phyloP scores from a whole-genome alignment of 2,888 invertebrate genomes.

The Conops quadrifasciatus region DNA sequence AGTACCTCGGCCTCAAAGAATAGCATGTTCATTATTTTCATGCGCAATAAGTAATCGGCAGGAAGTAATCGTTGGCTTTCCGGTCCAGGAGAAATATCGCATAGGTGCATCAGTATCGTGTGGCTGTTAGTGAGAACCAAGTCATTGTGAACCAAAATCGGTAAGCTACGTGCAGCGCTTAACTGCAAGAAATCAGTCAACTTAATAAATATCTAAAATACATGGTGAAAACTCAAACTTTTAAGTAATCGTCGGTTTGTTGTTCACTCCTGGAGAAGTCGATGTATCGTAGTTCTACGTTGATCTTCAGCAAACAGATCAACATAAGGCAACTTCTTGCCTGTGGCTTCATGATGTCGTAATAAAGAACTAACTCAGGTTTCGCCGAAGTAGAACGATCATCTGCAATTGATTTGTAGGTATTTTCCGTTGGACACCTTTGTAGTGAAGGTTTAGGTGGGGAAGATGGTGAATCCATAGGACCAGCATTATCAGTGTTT shows the following conservation, averaged over 20 bases:
- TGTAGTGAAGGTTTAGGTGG: too few relatives aligned
- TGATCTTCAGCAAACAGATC: slow-evolving; percentile 61
- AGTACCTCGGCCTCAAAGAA: slow-evolving; percentile 60
- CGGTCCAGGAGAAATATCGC: slow-evolving; percentile 49
- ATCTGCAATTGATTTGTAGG: neutral
- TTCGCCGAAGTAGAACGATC: neutral
- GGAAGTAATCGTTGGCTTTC: slow-evolving; percentile 45
- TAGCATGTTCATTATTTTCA: slow-evolving; percentile 56
- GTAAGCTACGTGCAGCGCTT: slow-evolving; percentile 47
- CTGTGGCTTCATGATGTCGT: slow-evolving; percentile 63
- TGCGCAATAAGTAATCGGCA: slow-evolving; percentile 50
- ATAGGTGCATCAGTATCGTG: slow-evolving; percentile 65
- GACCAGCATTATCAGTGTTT: too few relatives aligned
- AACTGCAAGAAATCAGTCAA: neutral
- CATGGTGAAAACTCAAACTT: slow-evolving; percentile 47
- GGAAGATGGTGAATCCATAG: too few relatives aligned
- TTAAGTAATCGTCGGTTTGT: slow-evolving; percentile 54
- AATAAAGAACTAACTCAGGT: slow-evolving; percentile 56
- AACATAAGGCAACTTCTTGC: slow-evolving; percentile 64
- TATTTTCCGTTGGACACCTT: too few relatives aligned
- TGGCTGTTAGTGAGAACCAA: slow-evolving; percentile 64
- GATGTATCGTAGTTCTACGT: slow-evolving; percentile 62
- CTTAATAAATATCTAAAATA: neutral
- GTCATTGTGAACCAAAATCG: slow-evolving; percentile 59
- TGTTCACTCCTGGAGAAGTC: slow-evolving; percentile 64